These are phyloP conservation scores for Andrena bucephala DNA, from an alignment of 2,888 invertebrate genomes.

Conservation along the genomic window DNA sequence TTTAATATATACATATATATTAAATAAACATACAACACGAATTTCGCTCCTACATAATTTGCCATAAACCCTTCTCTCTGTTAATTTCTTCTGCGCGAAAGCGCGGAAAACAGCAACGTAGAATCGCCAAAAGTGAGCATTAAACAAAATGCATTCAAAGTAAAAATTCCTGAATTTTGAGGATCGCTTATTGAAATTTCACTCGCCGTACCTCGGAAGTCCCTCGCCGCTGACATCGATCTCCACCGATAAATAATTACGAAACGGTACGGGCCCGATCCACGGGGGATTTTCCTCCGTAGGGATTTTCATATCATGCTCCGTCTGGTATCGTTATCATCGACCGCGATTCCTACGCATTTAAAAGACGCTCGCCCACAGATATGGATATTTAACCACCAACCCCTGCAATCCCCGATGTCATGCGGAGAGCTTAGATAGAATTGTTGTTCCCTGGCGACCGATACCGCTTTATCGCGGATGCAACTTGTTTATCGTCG, in stretches of 20 bases:
- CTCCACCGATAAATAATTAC: neutral
- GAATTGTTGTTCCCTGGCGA: slow-evolving; percentile 6
- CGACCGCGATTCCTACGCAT: neutral
- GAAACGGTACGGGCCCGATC: neutral
- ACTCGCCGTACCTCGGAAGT: neutral
- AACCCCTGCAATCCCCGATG: slow-evolving; percentile 5
- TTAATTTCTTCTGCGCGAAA: no score
- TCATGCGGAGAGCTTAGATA: slow-evolving; percentile 18
- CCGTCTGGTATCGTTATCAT: slow-evolving; percentile 12
- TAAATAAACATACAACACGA: no score
- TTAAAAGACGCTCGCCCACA: slow-evolving; percentile 1
- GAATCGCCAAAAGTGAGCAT: no score
- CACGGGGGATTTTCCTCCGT: neutral
- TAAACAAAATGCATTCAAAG: no score
- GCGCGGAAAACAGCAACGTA: no score
- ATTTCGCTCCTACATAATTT: no score
- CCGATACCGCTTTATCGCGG: no score
- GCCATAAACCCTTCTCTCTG: no score
- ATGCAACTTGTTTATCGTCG: no score
- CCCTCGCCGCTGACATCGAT: neutral
- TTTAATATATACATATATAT: no score
- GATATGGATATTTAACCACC: slow-evolving; percentile 39
- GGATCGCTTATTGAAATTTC: no score
- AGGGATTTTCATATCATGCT: neutral
- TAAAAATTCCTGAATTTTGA: no score